A percentile compares a stretch with the other conserved stretches of the same genome.
Evolutionary conservation across 2,113 vertebrate species (phyloP).

Genomic region (Electrona antarctica): DNA sequence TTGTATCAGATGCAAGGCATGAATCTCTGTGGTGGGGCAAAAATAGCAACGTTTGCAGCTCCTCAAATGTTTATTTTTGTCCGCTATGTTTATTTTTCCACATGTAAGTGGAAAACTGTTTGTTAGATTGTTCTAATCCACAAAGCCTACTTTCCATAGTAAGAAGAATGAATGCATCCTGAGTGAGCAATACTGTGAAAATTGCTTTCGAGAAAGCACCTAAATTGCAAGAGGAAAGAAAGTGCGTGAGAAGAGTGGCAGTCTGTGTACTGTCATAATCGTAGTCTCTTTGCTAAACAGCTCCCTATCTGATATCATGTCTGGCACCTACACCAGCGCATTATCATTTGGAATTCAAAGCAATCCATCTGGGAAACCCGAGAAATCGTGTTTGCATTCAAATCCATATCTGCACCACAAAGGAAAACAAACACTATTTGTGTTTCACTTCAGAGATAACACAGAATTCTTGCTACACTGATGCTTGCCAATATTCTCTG

Average conservation of each 20-base stretch:
- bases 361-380: slow-evolving; percentile 3
- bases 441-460: slow-evolving; percentile 19
- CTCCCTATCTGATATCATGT: slow-evolving; percentile 25
- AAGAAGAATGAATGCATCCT: background rate
- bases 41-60: background rate
- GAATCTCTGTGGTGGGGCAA: no score
- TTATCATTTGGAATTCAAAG: slow-evolving; percentile 41
- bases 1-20: no score
- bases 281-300: background rate
- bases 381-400: slow-evolving; percentile 1
- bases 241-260: slow-evolving; percentile 27
- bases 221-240: slow-evolving; percentile 20
- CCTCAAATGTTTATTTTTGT: background rate
- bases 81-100: slow-evolving; percentile 31
- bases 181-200: slow-evolving; percentile 36
- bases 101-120: background rate
- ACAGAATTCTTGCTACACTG: background rate
- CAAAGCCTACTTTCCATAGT: slow-evolving; percentile 14
- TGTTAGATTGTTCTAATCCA: background rate
- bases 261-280: slow-evolving; percentile 11
- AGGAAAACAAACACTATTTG: slow-evolving; percentile 1
- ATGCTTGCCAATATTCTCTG: background rate
- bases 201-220: slow-evolving; percentile 25
- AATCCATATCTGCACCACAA: slow-evolving; percentile 15
- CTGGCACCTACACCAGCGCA: slow-evolving; percentile 24